These are phyloP conservation scores for Junco hyemalis DNA, from an alignment of 2,113 vertebrate species.

Conservation along the genomic window DNA sequence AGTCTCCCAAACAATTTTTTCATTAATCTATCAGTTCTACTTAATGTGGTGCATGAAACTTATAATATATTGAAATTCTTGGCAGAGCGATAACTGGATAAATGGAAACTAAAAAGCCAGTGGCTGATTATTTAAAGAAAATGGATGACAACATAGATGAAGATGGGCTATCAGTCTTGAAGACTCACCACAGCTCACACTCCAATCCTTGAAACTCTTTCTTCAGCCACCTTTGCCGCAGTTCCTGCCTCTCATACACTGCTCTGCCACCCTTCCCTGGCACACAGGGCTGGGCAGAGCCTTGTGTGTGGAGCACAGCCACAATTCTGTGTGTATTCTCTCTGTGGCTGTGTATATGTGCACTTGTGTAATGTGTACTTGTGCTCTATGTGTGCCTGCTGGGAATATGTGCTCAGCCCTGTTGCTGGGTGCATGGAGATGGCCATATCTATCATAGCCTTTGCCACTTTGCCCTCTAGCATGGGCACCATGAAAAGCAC, in stretches of 20 bases:
- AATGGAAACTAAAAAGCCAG: neutral
- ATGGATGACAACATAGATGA: neutral
- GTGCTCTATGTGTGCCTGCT: neutral
- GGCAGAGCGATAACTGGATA: neutral
- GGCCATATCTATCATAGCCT: neutral
- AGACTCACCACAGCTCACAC: neutral
- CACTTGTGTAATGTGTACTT: rapidly evolving
- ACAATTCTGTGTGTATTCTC: neutral
- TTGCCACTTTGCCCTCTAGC: neutral
- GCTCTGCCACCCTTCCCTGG: rapidly evolving
- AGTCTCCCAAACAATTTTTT: neutral
- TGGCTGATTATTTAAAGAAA: neutral
- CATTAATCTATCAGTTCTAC: neutral
- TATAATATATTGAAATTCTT: neutral
- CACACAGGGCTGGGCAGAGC: neutral
- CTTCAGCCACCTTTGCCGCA: neutral
- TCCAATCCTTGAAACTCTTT: neutral
- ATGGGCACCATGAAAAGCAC: neutral
- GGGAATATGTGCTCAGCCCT: neutral
- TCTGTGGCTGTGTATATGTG: neutral
- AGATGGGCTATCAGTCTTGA: neutral
- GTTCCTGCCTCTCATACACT: neutral
- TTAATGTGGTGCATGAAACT: neutral
- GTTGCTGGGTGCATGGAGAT: neutral
- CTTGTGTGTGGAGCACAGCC: rapidly evolving